Base-by-base conservation (phyloP, 2,113 vertebrate genomes). In the Hipposideros armiger region DNA sequence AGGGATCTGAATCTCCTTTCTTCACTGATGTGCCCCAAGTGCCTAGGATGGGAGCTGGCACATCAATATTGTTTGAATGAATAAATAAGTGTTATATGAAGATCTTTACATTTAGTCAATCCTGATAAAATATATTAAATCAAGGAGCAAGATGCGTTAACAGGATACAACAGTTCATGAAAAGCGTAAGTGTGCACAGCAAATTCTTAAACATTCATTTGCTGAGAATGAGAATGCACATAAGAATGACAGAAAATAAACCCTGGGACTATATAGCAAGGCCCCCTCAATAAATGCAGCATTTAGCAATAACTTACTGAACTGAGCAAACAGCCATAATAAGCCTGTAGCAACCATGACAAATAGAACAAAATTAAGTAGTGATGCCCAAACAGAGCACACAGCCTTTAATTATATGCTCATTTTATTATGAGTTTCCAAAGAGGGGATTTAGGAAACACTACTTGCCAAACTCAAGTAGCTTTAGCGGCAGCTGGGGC, bases 51-150 rank as follows among this genome's bases (percentile, higher is more conserved):
- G 17, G 22, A 16, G 56, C 40, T 36, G 42, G 20, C n/a, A 72
- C 47, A 16, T 9, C 28, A 26, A 14, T 50, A 85, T 45, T 19
- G 32, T 64, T 36, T 26, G 42, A 87, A 32, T 80, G 58, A 95
- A 88, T n/a, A 87, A 73, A 24, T 42, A 10, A 62, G 22, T 11
- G 91, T 96, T 92, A 95, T 98, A 98, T 99, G 99, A 99, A 99
- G 99, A 98, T 98, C 98, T 99, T 99, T 99, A 99, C 99, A 99
- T 99, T 99, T 99, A 99, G 99, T 99, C 99, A 99, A 99, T 99
- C 99, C 98, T 99, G 99, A 98, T 99, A 99, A 99, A 99, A 99
- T 99, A 99, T 98, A 97, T 96, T 97, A 98, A 99, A 99, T 99
- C 98, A 98, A 99, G 99, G 99, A 99, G 98, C 98, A 99, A 99